Percentiles rank a stretch among this genome's conserved stretches.
phyloP scores from a whole-genome alignment of 1,140 invertebrate genomes.

The Acromyrmex echinatior region DNA sequence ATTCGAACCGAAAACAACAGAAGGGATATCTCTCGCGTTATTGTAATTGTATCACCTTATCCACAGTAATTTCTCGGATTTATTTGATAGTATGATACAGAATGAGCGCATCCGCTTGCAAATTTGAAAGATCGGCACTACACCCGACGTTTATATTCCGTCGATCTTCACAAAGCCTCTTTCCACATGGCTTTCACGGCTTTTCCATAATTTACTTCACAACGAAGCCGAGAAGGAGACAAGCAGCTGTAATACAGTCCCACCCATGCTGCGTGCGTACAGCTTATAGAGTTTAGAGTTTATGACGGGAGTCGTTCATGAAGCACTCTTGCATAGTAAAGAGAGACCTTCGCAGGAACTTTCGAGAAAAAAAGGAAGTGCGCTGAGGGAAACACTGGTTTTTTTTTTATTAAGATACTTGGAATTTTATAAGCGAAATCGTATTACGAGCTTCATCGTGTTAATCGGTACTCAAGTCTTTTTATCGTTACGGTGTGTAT shows the following conservation, averaged over 20 bases:
- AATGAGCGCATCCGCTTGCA: conserved; percentile 1
- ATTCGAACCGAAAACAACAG: neutral
- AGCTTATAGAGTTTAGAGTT: conserved; percentile 65
- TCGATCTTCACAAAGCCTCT: conserved; percentile 23
- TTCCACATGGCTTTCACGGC: conserved; percentile 37
- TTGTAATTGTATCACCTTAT: neutral
- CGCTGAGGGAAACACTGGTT: neutral
- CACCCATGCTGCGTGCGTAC: conserved; percentile 55
- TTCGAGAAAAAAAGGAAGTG: neutral
- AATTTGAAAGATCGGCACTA: conserved; percentile 25
- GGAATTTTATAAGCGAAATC: neutral
- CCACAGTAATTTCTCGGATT: conserved; percentile 28
- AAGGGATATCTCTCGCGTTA: neutral
- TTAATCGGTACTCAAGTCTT: neutral
- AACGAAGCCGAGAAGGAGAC: conserved; percentile 28
- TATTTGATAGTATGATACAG: conserved; percentile 24
- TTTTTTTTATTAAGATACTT: conserved; percentile 32
- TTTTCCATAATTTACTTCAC: conserved; percentile 67
- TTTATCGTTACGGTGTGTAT: neutral
- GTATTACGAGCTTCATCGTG: neutral
- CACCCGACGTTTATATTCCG: conserved; percentile 34
- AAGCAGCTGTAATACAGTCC: conserved; percentile 21
- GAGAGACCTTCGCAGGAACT: conserved; percentile 29
- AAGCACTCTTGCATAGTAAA: conserved; percentile 41
- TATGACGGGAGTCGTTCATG: conserved; percentile 59